A percentile compares a stretch with the other conserved stretches of the same genome.
Evolutionary conservation across 2,888 invertebrate genomes (phyloP).

Genomic region (Heliconius ismenius): DNA sequence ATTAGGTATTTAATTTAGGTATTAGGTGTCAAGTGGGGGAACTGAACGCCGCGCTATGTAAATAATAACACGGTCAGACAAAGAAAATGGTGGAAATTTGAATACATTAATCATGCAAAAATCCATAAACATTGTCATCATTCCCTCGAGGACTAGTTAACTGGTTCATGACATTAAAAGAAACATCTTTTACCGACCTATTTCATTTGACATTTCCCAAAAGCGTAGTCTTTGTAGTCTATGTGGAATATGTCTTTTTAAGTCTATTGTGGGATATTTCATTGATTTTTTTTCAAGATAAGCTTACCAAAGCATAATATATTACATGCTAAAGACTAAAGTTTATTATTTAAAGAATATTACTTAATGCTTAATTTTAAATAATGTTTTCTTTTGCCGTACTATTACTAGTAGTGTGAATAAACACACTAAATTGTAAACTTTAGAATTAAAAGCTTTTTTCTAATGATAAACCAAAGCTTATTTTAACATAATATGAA

Average conservation of each 20-base stretch:
- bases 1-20: too few relatives aligned
- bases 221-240: not conserved
- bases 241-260: not conserved
- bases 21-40: too few relatives aligned
- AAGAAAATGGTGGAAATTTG: not conserved
- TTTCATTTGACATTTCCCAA: constrained; percentile 35
- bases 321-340: not conserved
- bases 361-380: not conserved
- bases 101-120: not conserved
- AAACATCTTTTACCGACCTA: constrained; percentile 31
- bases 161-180: constrained; percentile 35
- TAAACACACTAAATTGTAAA: too few relatives aligned
- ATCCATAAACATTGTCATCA: not conserved
- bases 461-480: too few relatives aligned
- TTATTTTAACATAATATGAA: too few relatives aligned
- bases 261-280: not conserved
- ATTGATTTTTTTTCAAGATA: not conserved
- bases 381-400: not conserved
- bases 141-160: not conserved
- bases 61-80: too few relatives aligned
- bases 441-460: too few relatives aligned
- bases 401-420: not conserved
- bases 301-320: not conserved
- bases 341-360: not conserved
- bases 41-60: too few relatives aligned